Evolutionary conservation across 2,113 vertebrate genomes (phyloP).

Genomic region (Australoheros scitulus): DNA sequence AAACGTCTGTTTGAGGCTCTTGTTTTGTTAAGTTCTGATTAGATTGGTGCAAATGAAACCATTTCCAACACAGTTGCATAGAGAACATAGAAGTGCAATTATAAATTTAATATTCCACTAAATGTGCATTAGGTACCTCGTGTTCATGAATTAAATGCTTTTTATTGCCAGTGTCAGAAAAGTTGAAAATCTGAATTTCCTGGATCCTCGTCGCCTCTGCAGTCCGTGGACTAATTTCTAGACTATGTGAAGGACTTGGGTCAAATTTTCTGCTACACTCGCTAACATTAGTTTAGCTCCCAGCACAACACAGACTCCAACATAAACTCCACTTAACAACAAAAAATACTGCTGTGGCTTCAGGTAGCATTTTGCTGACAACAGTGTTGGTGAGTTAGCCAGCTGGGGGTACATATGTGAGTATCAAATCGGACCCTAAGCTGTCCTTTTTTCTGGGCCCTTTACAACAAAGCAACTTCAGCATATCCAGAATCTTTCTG

Average conservation of each 20-base stretch:
- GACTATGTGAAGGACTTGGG: neutral
- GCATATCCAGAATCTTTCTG: neutral
- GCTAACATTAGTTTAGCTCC: neutral
- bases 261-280: neutral
- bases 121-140: neutral
- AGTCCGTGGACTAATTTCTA: neutral
- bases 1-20: neutral
- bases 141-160: neutral
- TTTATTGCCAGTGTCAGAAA: neutral
- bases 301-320: neutral
- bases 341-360: neutral
- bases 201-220: no score
- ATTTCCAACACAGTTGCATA: no score
- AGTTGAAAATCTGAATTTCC: neutral
- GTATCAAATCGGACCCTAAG: no score
- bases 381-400: neutral
- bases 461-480: neutral
- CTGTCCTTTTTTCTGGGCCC: neutral
- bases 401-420: neutral
- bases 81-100: neutral
- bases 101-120: neutral
- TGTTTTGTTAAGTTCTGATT: neutral
- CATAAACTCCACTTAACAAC: neutral
- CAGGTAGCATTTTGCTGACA: neutral
- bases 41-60: neutral